Base-by-base conservation (phyloP, 2,113 vertebrate genomes). In the Grallaria varia region DNA sequence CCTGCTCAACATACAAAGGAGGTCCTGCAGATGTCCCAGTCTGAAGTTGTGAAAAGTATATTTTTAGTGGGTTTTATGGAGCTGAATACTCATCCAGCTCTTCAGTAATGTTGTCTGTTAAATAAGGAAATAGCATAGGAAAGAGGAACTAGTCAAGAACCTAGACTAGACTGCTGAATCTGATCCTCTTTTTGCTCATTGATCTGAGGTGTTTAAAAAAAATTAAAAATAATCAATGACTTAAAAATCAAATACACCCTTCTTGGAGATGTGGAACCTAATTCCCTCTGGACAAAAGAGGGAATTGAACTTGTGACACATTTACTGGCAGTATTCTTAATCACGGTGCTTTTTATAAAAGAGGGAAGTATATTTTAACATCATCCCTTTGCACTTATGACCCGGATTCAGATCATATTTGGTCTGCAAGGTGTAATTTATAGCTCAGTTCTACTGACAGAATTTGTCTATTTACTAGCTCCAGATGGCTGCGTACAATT, bases 301-400 rank as follows among this genome's bases (percentile, higher is more conserved):
- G 53, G 33, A 55, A 68, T 6, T 71, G 37, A 79, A 82, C 9
- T 45, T 71, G 15, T 3, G 7, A n/a, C 30, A 14, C 7, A 4
- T 66, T 80, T 87, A 28, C 50, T 74, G 18, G 25, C 10, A 66
- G 5, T 37, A 45, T 82, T 28, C 31, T 44, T 85, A 76, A 68
- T 76, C 14, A 40, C 12, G 78, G 27, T 52, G 9, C 20, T 72
- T 84, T 84, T 25, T 68, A 11, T 64, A 6, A 64, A 86, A 76
- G 30, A 58, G 6, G 8, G 3, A 79, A 58, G 9, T 44, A 3
- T 64, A 13, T 64, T 93, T 93, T 90, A 30, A 14, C 31, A 22
- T 68, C 1, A 1, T 62, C 7, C 12, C 3, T n/a, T 85, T 80
- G 24, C 30, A 42, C 6, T 77, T 84, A 18, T 0, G 0, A 55